A percentile compares a stretch with the other conserved stretches of the same genome.
phyloP scores from a whole-genome alignment of 2,888 invertebrate genomes.

The Siphonodentalium dalli region DNA sequence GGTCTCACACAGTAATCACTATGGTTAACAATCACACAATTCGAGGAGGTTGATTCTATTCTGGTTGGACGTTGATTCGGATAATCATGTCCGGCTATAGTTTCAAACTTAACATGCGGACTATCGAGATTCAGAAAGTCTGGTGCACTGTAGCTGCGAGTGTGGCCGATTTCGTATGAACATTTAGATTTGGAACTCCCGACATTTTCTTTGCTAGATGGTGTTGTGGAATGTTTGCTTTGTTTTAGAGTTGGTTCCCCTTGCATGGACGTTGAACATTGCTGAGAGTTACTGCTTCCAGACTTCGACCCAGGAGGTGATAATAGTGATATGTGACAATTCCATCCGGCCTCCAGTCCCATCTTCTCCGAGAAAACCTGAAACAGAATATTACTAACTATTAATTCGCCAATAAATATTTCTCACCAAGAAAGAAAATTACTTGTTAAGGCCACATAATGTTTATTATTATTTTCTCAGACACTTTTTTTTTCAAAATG shows the following conservation, averaged over 20 bases:
- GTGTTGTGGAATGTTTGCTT: conserved; percentile 10
- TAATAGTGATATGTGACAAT: conserved; percentile 92
- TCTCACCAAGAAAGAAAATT: too few relatives aligned
- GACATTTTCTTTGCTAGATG: not conserved
- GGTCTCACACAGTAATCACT: too few relatives aligned
- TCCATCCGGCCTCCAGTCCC: conserved; percentile 99
- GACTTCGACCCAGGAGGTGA: conserved; percentile 32
- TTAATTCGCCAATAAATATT: too few relatives aligned
- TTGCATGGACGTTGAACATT: conserved; percentile 21
- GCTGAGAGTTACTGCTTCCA: too few relatives aligned
- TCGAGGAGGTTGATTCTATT: too few relatives aligned
- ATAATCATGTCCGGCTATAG: too few relatives aligned
- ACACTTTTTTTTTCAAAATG: too few relatives aligned
- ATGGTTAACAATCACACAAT: too few relatives aligned
- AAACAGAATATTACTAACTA: conserved; percentile 3
- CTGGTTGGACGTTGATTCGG: too few relatives aligned
- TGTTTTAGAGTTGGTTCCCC: conserved; percentile 28
- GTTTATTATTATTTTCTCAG: too few relatives aligned
- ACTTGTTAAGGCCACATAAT: too few relatives aligned
- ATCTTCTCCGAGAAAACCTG: conserved; percentile 93
- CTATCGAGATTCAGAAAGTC: conserved; percentile 52
- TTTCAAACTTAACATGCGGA: conserved; percentile 52
- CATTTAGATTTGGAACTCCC: not conserved
- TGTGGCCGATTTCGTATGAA: not conserved
- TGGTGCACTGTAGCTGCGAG: conserved; percentile 44